phyloP scores from a whole-genome alignment of 2,797 vertebrate genomes.

The Streptopelia turtur region DNA sequence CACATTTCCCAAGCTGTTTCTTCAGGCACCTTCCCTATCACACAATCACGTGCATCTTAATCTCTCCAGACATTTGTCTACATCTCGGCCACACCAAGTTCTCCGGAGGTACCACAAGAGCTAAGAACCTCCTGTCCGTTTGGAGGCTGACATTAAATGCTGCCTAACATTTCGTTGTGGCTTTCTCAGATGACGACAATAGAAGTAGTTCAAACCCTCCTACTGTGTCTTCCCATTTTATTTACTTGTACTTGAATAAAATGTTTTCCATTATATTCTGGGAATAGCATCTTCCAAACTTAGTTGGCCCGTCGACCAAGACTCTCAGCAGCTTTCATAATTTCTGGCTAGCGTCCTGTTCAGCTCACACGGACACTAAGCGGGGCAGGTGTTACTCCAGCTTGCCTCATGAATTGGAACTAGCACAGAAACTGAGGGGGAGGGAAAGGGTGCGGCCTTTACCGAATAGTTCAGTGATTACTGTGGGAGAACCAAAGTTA shows the following conservation, averaged over 20 bases:
- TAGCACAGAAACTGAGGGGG: not conserved
- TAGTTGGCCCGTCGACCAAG: not conserved
- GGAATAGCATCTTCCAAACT: not conserved
- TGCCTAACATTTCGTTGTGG: not conserved
- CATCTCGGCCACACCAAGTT: not conserved
- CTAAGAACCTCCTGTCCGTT: not conserved
- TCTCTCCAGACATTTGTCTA: not conserved
- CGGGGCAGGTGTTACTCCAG: not conserved
- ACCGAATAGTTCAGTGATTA: not conserved
- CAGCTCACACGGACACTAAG: not conserved
- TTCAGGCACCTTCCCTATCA: not conserved
- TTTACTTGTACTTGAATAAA: not conserved
- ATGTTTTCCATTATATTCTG: not conserved
- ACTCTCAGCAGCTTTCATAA: not conserved
- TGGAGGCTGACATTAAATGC: not conserved
- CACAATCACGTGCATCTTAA: not conserved
- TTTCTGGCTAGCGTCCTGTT: not conserved
- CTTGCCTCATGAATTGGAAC: not conserved
- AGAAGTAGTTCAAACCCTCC: not conserved
- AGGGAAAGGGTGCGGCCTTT: not conserved
- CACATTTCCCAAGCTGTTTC: not conserved
- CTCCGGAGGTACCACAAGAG: not conserved
- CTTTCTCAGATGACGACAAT: not conserved
- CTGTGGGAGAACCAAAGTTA: not conserved
- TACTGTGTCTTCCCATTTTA: not conserved